Percentiles rank a stretch among this genome's conserved stretches.
These are phyloP conservation scores for Habrosyne pyritoides DNA, from an alignment of 2,888 invertebrate species.

Conservation along the genomic window DNA sequence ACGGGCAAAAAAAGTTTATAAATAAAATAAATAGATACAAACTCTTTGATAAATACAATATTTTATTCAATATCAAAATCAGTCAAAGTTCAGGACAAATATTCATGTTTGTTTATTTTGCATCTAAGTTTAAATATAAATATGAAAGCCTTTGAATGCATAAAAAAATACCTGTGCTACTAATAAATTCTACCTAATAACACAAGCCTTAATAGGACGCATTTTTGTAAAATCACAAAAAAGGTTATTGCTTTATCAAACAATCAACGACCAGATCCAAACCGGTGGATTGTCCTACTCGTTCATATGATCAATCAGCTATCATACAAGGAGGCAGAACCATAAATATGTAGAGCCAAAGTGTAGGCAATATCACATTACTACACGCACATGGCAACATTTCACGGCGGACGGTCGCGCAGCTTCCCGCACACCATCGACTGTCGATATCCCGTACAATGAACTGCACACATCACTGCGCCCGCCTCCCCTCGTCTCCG, in stretches of 20 bases:
- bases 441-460: slow-evolving; percentile 31
- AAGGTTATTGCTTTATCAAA: not conserved
- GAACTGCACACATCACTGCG: not conserved
- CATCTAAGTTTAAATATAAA: no score
- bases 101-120: no score
- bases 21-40: no score
- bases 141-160: no score
- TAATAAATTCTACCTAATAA: no score
- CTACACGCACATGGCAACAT: not conserved
- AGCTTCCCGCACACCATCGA: slow-evolving; percentile 24
- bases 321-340: not conserved
- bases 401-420: slow-evolving; percentile 8
- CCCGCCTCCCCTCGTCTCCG: slow-evolving; percentile 11
- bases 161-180: no score
- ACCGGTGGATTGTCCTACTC: not conserved
- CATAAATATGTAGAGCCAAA: not conserved
- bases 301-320: not conserved
- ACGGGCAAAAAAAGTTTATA: no score
- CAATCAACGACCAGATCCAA: not conserved
- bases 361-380: not conserved
- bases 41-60: no score
- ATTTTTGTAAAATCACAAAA: no score
- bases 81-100: no score
- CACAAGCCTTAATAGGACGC: no score
- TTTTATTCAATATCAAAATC: no score